These are phyloP conservation scores for Sapajus apella DNA, from an alignment of 2,113 vertebrate genomes.

Conservation along the genomic window DNA sequence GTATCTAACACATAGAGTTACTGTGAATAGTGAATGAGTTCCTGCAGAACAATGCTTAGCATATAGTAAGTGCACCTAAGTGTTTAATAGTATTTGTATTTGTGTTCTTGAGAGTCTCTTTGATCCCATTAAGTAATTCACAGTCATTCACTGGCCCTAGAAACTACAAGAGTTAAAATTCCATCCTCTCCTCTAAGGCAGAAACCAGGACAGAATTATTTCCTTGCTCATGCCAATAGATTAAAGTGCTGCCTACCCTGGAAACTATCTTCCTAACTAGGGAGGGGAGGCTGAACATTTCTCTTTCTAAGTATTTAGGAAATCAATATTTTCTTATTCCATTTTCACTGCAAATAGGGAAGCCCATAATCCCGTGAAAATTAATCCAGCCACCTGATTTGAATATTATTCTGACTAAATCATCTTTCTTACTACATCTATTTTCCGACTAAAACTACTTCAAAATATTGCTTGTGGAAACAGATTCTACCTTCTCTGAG, in stretches of 20 bases:
- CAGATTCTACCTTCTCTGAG: background rate
- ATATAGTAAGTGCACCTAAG: fast-evolving
- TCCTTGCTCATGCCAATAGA: background rate
- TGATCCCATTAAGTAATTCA: background rate
- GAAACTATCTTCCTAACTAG: background rate
- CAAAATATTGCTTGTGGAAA: background rate
- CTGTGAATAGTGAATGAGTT: background rate
- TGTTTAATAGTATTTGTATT: background rate
- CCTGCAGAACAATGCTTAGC: background rate
- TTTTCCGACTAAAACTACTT: background rate
- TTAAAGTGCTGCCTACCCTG: background rate
- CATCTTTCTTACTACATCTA: background rate
- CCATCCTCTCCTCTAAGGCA: background rate
- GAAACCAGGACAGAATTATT: background rate
- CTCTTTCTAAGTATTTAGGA: background rate
- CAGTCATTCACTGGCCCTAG: background rate
- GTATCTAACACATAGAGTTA: background rate
- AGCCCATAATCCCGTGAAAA: background rate
- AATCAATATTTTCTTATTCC: background rate
- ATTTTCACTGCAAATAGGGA: too few species aligned
- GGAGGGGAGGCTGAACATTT: background rate
- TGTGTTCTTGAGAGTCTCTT: background rate
- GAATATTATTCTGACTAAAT: background rate
- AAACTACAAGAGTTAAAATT: background rate
- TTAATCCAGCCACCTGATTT: background rate